These are phyloP conservation scores for Sesamia nonagrioides DNA, from an alignment of 1,140 invertebrate species.

Conservation along the genomic window DNA sequence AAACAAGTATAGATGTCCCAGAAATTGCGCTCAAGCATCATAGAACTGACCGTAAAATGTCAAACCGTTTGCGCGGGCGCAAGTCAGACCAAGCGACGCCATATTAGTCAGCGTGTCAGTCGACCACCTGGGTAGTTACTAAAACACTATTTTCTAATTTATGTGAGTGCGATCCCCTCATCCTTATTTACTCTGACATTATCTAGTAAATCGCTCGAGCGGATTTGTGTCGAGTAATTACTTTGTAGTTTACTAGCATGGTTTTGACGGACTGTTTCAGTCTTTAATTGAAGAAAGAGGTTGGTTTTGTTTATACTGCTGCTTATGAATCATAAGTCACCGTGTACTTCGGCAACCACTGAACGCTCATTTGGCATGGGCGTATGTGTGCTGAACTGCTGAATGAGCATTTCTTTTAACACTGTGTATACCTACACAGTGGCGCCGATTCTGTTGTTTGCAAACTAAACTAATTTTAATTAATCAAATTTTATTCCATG, in stretches of 20 bases:
- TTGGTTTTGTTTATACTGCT: not conserved
- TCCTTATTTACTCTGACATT: slow-evolving; percentile 45
- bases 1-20: slow-evolving; percentile 36
- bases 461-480: no score
- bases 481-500: no score
- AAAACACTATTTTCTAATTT: slow-evolving; percentile 72
- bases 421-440: no score
- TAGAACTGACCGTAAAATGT: slow-evolving; percentile 57
- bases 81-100: slow-evolving; percentile 38
- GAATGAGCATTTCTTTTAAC: no score
- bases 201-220: slow-evolving; percentile 33
- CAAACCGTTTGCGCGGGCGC: slow-evolving; percentile 35
- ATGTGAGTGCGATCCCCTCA: slow-evolving; percentile 49
- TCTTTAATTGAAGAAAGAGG: not conserved
- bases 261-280: slow-evolving; percentile 18
- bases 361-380: no score
- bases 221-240: slow-evolving; percentile 31
- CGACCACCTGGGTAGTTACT: slow-evolving; percentile 53
- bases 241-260: not conserved
- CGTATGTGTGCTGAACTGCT: no score
- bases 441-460: no score
- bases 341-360: no score
- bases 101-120: slow-evolving; percentile 56
- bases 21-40: slow-evolving; percentile 36
- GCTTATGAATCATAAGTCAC: no score